phyloP scores from a whole-genome alignment of 37 sponge, comb jelly and placozoan species.

The Axinella damicornis region DNA sequence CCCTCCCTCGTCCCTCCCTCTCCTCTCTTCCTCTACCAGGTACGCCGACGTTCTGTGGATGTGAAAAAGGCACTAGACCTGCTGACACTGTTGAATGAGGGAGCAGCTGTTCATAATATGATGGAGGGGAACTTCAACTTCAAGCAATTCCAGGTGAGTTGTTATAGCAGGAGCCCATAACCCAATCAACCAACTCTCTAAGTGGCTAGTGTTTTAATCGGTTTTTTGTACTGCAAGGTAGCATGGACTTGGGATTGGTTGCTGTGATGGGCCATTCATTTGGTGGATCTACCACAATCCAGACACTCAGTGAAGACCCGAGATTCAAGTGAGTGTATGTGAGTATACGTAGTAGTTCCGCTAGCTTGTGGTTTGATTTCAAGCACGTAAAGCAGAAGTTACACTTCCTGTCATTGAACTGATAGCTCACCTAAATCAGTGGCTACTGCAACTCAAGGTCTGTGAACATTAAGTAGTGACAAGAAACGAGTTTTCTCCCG shows the following conservation, averaged over 20 bases:
- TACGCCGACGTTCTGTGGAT: slow-evolving; percentile 28
- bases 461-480: no score
- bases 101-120: slow-evolving; percentile 40
- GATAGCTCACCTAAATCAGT: no score
- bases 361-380: no score
- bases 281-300: slow-evolving; percentile 65
- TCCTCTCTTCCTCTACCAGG: neutral
- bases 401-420: no score
- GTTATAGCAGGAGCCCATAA: no score
- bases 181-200: no score
- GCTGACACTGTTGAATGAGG: slow-evolving; percentile 33
- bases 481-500: no score
- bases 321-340: slow-evolving; percentile 56
- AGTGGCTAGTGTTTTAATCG: no score
- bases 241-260: slow-evolving; percentile 36
- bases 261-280: slow-evolving; percentile 78
- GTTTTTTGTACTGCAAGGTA: slow-evolving; percentile 8
- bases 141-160: slow-evolving; percentile 47
- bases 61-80: slow-evolving; percentile 43
- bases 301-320: slow-evolving; percentile 52
- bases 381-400: no score
- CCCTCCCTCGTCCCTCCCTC: no score
- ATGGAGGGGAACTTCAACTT: slow-evolving; percentile 48
- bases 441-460: no score
- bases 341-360: no score